These are phyloP conservation scores for Brachionus manjavacas DNA, from an alignment of 1,140 invertebrate species.

Conservation along the genomic window DNA sequence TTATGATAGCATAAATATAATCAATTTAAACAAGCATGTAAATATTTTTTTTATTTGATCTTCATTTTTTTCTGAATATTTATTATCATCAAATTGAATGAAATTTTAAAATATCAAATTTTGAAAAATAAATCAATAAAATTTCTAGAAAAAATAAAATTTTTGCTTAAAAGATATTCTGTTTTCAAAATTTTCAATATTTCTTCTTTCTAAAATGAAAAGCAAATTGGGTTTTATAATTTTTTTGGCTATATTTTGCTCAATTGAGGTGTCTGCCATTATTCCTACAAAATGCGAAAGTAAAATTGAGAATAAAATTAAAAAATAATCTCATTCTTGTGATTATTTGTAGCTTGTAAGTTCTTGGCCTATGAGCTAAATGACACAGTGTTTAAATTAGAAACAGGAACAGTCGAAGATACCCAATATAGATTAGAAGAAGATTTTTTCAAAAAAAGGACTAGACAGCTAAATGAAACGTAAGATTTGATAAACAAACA, in stretches of 20 bases:
- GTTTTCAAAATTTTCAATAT: not conserved
- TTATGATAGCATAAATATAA: too few relatives aligned
- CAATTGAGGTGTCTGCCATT: not conserved
- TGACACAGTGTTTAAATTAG: not conserved
- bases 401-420: not conserved
- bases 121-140: not conserved
- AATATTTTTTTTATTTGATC: too few relatives aligned
- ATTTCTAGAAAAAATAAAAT: not conserved
- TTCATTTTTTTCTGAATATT: too few relatives aligned
- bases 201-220: not conserved
- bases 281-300: constrained; percentile 34
- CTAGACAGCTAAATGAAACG: not conserved
- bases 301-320: not conserved
- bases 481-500: not conserved
- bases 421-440: constrained; percentile 12
- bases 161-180: not conserved
- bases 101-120: not conserved
- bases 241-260: not conserved
- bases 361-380: not conserved
- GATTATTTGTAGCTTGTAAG: not conserved
- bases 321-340: not conserved
- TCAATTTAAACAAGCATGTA: too few relatives aligned
- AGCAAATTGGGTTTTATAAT: not conserved
- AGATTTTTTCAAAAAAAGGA: constrained; percentile 4
- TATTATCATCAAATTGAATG: not conserved